These are phyloP conservation scores for Acleris cristana DNA, from an alignment of 2,888 invertebrate genomes.

Conservation along the genomic window DNA sequence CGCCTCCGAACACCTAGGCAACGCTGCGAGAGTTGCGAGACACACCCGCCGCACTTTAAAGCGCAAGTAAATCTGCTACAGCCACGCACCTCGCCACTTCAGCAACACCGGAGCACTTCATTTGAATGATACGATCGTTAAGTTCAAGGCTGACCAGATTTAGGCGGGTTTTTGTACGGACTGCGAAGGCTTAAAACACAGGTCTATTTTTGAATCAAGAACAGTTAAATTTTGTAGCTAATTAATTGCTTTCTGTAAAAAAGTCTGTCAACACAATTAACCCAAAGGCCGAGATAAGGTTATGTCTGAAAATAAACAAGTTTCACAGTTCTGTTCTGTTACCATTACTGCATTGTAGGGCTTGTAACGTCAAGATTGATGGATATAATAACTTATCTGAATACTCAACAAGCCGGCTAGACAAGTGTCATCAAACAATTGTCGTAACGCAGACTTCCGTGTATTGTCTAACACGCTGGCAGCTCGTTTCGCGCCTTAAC, in stretches of 20 bases:
- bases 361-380: background rate
- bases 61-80: constrained; percentile 66
- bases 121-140: constrained; percentile 58
- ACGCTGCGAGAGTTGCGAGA: constrained; percentile 80
- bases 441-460: constrained; percentile 57
- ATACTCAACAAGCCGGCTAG: constrained; percentile 57
- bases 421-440: constrained; percentile 65
- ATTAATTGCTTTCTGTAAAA: constrained; percentile 13
- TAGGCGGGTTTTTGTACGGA: constrained; percentile 49
- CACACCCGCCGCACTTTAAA: constrained; percentile 73
- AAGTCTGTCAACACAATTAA: constrained; percentile 27
- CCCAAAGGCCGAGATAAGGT: constrained; percentile 40
- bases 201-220: constrained; percentile 24
- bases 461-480: constrained; percentile 51
- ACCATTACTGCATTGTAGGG: too few relatives aligned
- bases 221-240: constrained; percentile 8
- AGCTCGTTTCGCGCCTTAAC: constrained; percentile 49
- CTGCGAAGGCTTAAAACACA: constrained; percentile 25
- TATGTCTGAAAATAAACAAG: background rate
- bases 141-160: constrained; percentile 74
- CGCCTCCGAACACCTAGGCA: constrained; percentile 78
- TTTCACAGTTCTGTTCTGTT: too few relatives aligned
- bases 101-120: constrained; percentile 51
- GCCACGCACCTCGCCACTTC: constrained; percentile 54
- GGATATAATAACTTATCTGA: constrained; percentile 32